Evolutionary conservation across 2,113 vertebrate genomes (phyloP).

Genomic region (Turnix velox): DNA sequence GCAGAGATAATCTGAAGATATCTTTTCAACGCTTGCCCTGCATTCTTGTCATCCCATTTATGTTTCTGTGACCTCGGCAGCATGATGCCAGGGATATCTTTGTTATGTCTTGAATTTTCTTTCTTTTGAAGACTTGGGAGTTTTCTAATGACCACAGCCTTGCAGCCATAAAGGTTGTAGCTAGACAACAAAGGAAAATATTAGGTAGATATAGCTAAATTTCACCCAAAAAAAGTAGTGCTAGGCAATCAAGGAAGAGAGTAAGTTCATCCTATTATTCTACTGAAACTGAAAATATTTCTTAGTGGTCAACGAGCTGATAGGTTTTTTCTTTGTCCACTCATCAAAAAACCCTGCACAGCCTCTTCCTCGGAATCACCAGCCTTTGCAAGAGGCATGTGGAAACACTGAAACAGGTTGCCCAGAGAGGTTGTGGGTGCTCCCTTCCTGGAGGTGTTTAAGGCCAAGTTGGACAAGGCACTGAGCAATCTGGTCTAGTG

Average conservation of each 20-base stretch:
- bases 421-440: too few species aligned
- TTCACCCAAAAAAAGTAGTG: neutral
- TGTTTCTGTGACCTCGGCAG: neutral
- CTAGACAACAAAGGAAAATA: neutral
- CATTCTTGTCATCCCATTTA: neutral
- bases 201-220: neutral
- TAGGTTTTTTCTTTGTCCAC: neutral
- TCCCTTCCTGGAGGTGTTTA: too few species aligned
- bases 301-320: neutral
- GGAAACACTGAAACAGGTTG: too few species aligned
- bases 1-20: neutral
- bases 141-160: neutral
- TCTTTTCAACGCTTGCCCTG: neutral
- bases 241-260: neutral
- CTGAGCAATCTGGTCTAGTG: too few species aligned
- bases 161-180: neutral
- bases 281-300: neutral
- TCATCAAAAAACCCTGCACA: neutral
- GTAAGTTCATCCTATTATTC: neutral
- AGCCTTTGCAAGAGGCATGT: too few species aligned
- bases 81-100: neutral
- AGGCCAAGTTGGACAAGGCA: too few species aligned
- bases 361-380: neutral
- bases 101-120: constrained; percentile 1
- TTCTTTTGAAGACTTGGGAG: neutral